Conservation (phyloP, 2,797 vertebrate species). For the Bovichtus diacanthus region DNA sequence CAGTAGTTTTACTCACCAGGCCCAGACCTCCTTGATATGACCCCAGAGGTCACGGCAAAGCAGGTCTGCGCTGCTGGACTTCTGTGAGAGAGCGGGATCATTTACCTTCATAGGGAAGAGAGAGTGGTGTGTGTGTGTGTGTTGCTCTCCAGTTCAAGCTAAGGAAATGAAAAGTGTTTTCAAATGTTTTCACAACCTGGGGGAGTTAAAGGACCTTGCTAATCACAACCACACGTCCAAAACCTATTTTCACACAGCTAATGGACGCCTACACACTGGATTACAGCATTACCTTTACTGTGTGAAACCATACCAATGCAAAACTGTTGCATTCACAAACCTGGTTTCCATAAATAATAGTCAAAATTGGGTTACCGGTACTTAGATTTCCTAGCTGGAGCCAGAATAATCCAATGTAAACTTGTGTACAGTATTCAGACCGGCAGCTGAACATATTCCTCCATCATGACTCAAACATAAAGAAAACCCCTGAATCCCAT, state of each 20-base stretch:
- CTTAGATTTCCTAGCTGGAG: constrained; percentile 12
- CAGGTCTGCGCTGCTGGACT: constrained; percentile 46
- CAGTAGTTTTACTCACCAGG: constrained; percentile 37
- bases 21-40: constrained; percentile 57
- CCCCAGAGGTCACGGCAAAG: constrained; percentile 56
- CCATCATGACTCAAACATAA: constrained; percentile 11
- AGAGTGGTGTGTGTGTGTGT: constrained; percentile 4
- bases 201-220: constrained; percentile 41
- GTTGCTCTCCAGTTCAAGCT: constrained; percentile 49
- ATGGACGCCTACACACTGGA: background rate
- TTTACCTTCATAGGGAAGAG: constrained; percentile 30
- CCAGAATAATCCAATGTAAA: constrained; percentile 33
- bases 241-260: constrained; percentile 23
- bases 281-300: constrained; percentile 5
- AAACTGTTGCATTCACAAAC: constrained; percentile 29
- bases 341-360: constrained; percentile 46
- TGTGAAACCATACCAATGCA: constrained; percentile 5
- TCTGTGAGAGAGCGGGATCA: constrained; percentile 25
- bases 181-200: constrained; percentile 76
- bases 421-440: background rate
- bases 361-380: constrained; percentile 10
- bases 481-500: constrained; percentile 36
- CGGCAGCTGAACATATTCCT: constrained; percentile 31
- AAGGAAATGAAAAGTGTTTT: constrained; percentile 80
- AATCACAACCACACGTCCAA: constrained; percentile 69